Conservation (phyloP, 2,888 invertebrate genomes). For the Rhodophaea formosa region DNA sequence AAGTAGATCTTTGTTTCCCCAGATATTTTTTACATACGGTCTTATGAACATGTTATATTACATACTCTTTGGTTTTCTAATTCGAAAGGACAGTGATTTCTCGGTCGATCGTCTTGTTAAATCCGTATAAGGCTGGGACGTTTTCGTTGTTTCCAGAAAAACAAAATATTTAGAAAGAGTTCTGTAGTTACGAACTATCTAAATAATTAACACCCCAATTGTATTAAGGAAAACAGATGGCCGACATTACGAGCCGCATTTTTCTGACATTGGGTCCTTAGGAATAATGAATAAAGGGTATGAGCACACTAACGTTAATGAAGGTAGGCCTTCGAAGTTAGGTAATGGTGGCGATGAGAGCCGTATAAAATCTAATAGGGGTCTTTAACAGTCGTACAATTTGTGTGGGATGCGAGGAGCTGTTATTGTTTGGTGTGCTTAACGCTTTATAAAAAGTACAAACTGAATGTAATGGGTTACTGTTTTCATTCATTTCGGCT, state of each 20-base stretch:
- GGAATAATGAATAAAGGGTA: constrained; percentile 65
- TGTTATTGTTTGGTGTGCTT: neutral
- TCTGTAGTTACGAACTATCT: neutral
- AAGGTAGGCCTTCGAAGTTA: constrained; percentile 61
- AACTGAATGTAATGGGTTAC: neutral
- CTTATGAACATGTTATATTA: too few relatives aligned
- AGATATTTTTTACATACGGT: too few relatives aligned
- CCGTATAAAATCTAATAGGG: constrained; percentile 72
- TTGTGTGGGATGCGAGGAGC: constrained; percentile 8
- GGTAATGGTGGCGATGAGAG: constrained; percentile 62
- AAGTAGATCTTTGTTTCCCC: too few relatives aligned
- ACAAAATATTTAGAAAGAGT: too few relatives aligned
- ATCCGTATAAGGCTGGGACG: too few relatives aligned
- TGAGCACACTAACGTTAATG: constrained; percentile 57
- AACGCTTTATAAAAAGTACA: neutral
- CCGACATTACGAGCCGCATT: constrained; percentile 36
- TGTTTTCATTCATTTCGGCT: too few relatives aligned
- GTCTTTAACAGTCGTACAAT: constrained; percentile 53
- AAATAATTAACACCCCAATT: constrained; percentile 6
- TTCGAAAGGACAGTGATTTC: too few relatives aligned
- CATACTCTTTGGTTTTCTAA: too few relatives aligned
- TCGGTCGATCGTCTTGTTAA: too few relatives aligned
- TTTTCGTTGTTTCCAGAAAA: too few relatives aligned
- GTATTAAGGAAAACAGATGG: constrained; percentile 16
- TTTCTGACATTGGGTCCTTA: constrained; percentile 60